phyloP scores from a whole-genome alignment of 2,113 vertebrate species.

The Plectropomus leopardus region DNA sequence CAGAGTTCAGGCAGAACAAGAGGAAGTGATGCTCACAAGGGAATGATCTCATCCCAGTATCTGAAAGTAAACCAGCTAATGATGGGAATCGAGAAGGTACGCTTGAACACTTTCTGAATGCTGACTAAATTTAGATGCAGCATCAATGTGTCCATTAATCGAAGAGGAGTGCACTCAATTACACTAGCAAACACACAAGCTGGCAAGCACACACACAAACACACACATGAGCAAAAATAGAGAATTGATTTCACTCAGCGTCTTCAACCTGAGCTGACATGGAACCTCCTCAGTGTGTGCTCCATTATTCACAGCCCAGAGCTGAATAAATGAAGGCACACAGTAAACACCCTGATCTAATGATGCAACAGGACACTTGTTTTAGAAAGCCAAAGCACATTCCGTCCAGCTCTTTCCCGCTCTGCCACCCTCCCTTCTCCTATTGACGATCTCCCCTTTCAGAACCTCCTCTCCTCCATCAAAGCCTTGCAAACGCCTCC shows the following conservation, averaged over 20 bases:
- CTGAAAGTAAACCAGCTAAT: slow-evolving; percentile 31
- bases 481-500: neutral
- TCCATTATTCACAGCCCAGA: slow-evolving; percentile 55
- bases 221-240: neutral
- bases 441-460: slow-evolving; percentile 27
- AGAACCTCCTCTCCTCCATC: neutral
- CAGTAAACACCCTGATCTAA: slow-evolving; percentile 50
- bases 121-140: slow-evolving; percentile 57
- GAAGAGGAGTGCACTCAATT: slow-evolving; percentile 5
- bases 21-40: neutral
- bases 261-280: slow-evolving; percentile 21
- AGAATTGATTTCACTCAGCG: slow-evolving; percentile 14
- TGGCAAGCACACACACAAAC: neutral
- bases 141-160: slow-evolving; percentile 19
- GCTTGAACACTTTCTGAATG: slow-evolving; percentile 2
- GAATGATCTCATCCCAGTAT: slow-evolving; percentile 11
- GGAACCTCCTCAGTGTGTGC: slow-evolving; percentile 28
- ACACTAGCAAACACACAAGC: slow-evolving; percentile 5
- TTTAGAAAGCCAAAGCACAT: slow-evolving; percentile 52
- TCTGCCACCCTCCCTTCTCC: slow-evolving; percentile 32
- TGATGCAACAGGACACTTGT: slow-evolving; percentile 56
- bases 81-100: slow-evolving; percentile 47
- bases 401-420: slow-evolving; percentile 19
- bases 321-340: slow-evolving; percentile 63
- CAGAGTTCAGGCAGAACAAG: slow-evolving; percentile 55